Conservation (phyloP, 1,140 invertebrate species). For the Drosophila hydei region DNA sequence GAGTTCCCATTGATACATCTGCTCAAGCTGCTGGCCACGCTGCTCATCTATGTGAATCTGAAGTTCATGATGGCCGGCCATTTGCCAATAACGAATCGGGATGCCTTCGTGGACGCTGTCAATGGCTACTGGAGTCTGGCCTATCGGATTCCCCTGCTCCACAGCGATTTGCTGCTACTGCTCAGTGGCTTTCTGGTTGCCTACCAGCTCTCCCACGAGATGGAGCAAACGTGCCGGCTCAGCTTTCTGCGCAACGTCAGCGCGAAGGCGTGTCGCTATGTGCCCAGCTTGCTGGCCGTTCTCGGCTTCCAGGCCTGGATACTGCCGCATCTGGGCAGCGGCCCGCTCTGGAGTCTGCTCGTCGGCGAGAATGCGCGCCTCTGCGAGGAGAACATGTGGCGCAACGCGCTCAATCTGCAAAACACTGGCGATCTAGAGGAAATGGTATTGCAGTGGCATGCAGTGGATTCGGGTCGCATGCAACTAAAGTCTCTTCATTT, state of each 20-base stretch:
- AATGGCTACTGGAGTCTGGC: conserved; percentile 86
- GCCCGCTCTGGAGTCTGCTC: conserved; percentile 88
- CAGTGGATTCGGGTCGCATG: neutral
- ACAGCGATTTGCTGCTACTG: conserved; percentile 88
- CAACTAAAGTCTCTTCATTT: neutral
- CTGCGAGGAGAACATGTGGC: conserved; percentile 89
- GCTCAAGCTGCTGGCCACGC: conserved; percentile 86
- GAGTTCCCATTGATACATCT: conserved; percentile 85
- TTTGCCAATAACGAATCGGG: conserved; percentile 87
- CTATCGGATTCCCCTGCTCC: conserved; percentile 86
- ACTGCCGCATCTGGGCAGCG: conserved; percentile 87
- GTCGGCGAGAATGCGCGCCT: conserved; percentile 87
- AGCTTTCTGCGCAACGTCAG: conserved; percentile 86
- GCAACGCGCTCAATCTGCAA: conserved; percentile 88
- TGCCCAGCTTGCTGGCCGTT: conserved; percentile 88
- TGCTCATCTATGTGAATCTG: conserved; percentile 86
- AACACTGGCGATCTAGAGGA: conserved; percentile 90
- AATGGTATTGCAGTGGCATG: conserved; percentile 85
- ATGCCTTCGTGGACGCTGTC: conserved; percentile 87
- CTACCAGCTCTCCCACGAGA: conserved; percentile 86
- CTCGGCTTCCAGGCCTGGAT: conserved; percentile 89
- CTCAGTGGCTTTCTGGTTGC: conserved; percentile 87
- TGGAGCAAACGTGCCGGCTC: conserved; percentile 84
- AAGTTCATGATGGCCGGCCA: conserved; percentile 86
- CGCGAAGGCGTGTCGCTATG: conserved; percentile 86